phyloP scores from a whole-genome alignment of 1,140 invertebrate species.

The Bombus vancouverensis region DNA sequence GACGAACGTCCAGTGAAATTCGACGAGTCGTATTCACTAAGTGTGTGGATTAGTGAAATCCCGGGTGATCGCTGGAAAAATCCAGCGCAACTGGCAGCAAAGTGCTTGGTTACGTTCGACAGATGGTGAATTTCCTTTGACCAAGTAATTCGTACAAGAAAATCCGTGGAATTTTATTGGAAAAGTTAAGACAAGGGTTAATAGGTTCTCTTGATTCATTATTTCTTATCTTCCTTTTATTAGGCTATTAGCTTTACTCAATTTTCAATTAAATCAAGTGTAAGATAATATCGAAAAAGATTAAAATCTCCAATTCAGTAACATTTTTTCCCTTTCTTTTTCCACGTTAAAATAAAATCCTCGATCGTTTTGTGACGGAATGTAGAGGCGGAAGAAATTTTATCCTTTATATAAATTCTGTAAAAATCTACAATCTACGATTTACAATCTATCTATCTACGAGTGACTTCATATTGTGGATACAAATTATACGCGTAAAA shows the following conservation, averaged over 20 bases:
- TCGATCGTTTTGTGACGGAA: no score
- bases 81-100: background rate
- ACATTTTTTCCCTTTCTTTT: no score
- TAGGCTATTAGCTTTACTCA: background rate
- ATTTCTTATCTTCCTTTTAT: background rate
- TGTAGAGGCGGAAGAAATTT: no score
- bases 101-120: constrained; percentile 3
- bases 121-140: background rate
- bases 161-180: background rate
- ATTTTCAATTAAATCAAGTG: background rate
- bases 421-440: no score
- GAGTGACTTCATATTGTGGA: no score
- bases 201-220: background rate
- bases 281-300: no score
- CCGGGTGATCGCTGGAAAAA: background rate
- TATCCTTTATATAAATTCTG: no score
- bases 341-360: no score
- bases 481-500: no score
- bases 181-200: background rate
- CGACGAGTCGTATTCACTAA: background rate
- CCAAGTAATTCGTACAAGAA: background rate
- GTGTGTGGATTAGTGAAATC: background rate
- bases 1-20: background rate
- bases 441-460: no score
- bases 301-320: no score